Percentiles rank a stretch among this genome's conserved stretches.
These are phyloP conservation scores for Ennomos erosarius DNA, from an alignment of 2,888 invertebrate species.

Conservation along the genomic window DNA sequence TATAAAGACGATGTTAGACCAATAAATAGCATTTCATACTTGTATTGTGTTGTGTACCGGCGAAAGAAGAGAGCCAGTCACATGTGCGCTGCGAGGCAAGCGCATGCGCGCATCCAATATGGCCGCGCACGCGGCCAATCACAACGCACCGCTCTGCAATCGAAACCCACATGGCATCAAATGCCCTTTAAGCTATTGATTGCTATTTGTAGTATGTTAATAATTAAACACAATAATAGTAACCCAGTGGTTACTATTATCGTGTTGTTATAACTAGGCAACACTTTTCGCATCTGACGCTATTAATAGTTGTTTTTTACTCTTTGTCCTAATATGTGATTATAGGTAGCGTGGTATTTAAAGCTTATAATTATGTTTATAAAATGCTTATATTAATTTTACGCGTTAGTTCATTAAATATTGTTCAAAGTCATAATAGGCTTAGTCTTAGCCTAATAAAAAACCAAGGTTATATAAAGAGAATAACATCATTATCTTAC, in stretches of 20 bases:
- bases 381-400: constrained; percentile 14
- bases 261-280: constrained; percentile 27
- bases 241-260: constrained; percentile 41
- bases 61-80: constrained; percentile 56
- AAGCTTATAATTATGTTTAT: too few relatives aligned
- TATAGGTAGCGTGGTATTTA: neutral
- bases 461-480: constrained; percentile 46
- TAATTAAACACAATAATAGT: too few relatives aligned
- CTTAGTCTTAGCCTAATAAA: constrained; percentile 40
- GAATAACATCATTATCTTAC: constrained; percentile 59
- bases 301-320: constrained; percentile 3
- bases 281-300: constrained; percentile 12
- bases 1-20: constrained; percentile 16
- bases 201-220: constrained; percentile 64
- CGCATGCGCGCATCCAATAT: constrained; percentile 81
- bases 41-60: constrained; percentile 36
- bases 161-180: constrained; percentile 64
- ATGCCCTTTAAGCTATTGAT: constrained; percentile 72
- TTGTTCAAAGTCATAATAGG: constrained; percentile 41
- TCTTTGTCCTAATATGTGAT: constrained; percentile 22
- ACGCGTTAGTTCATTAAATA: constrained; percentile 30
- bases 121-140: constrained; percentile 76
- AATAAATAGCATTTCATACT: constrained; percentile 32
- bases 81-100: constrained; percentile 63
- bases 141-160: constrained; percentile 51